Evolutionary conservation across 2,888 invertebrate genomes (phyloP), one percentile per base, ranked within the genome.

Genomic region (Neoscelio sp.): DNA sequence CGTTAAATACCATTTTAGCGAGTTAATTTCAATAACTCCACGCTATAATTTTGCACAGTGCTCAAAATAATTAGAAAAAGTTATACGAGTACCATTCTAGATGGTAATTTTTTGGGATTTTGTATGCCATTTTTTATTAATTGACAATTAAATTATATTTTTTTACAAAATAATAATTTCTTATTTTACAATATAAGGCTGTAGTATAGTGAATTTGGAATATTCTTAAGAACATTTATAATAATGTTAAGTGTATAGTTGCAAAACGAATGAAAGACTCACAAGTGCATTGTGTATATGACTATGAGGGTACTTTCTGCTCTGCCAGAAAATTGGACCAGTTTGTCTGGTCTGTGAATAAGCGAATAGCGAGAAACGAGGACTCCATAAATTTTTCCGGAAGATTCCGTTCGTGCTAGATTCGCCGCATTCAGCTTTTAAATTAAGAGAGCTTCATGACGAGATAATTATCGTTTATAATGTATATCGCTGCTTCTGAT

Each of bases 301-400:
- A 58, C 74, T 74, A 50, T 70, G 74, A 65, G 58, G 75, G 54
- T 46, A 75, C 75, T 79, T 75, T 67, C 76, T 17, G 64, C 62
- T 35, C 54, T 73, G 80, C 80, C 76, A 73, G 80, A 80, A 80
- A 80, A 80, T 80, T 80, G 76, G 80, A 80, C 76, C 76, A 71
- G 80, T 80, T 80, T 80, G 80, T 76, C 80, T 73, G 76, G 76
- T 30, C 67, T n/a, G 76, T 73, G 80, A 80, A 80, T 73, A 76
- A 80, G 76, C 80, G 80, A 67, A 71, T 42, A 65, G 60, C 76
- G 76, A 76, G 80, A 71, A 76, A 76, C 67, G 80, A 64, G 80
- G 76, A 76, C 76, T 80, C 76, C 76, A 80, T 80, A 80, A 80
- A 80, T 80, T 80, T 80, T 80, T 80, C 76, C 71, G 44, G 67